Base-by-base conservation (phyloP, 2,888 invertebrate genomes). In the Rosalia funebris region DNA sequence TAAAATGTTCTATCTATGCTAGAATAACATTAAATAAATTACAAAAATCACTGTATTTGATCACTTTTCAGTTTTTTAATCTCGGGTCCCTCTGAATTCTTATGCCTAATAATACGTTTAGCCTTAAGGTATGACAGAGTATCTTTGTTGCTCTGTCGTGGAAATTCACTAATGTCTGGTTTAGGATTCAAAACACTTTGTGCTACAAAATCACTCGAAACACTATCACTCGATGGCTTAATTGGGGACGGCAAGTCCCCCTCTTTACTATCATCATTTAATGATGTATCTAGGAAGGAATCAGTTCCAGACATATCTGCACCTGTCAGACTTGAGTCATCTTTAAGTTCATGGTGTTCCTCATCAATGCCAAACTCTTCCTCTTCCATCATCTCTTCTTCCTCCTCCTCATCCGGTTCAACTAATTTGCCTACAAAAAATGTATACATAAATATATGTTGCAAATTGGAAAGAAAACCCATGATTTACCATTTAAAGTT, bases 401-500 rank as follows among this genome's bases (percentile, higher is more conserved):
- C 73, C 16, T 72, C 73, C 3, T 72, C 71, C 12, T 82, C 84
- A 53, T 85, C 84, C 44, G 85, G 84, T 69, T 88, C 88, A 31
- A 89, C 80, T 69, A 89, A 77, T 79, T 87, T 86, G 73, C 87
- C 87, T 87, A 69, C 11, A 78, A 77, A 47, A 48, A n/a, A n/a
- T n/a, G n/a, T n/a, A n/a, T n/a, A n/a, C n/a, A n/a, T n/a, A n/a
- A n/a, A n/a, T n/a, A n/a, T n/a, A n/a, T n/a, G n/a, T n/a, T n/a
- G n/a, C n/a, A n/a, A n/a, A n/a, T n/a, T n/a, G n/a, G n/a, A n/a
- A n/a, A n/a, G n/a, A n/a, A n/a, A n/a, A n/a, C n/a, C n/a, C n/a
- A 74, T 10, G 77, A 64, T 71, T 81, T 84, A 78, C 92, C 92
- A 79, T 92, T 89, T 71, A 88, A 81, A 0, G 92, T 92, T 9